Conservation (phyloP, 2,113 vertebrate species). For the human (Homo sapiens) region DNA sequence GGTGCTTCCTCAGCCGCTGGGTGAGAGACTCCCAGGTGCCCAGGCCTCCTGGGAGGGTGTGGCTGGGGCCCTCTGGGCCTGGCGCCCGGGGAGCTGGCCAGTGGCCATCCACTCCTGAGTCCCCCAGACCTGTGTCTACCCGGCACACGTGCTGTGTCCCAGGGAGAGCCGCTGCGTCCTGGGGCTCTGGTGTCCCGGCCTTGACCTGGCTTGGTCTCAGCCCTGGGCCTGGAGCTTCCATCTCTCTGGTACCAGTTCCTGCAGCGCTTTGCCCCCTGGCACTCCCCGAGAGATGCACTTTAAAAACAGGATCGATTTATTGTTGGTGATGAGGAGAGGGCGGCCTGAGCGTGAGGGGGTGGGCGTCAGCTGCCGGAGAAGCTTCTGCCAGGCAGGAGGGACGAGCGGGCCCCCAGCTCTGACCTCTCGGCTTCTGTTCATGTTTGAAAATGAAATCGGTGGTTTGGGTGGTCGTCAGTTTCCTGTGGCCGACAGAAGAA, state of each 20-base stretch:
- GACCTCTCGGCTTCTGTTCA: too few relatives aligned
- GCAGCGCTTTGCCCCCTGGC: not conserved
- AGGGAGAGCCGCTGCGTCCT: not conserved
- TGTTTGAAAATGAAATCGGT: not conserved
- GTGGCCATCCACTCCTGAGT: accelerated
- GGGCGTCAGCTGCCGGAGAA: too few relatives aligned
- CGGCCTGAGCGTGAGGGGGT: not conserved
- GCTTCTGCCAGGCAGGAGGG: not conserved
- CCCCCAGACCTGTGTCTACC: not conserved
- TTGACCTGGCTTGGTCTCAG: too few relatives aligned
- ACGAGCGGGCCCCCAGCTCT: not conserved
- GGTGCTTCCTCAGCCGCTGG: accelerated
- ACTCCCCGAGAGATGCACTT: accelerated
- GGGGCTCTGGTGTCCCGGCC: accelerated
- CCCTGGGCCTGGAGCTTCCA: accelerated
- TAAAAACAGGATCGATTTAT: not conserved
- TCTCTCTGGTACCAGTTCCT: accelerated
- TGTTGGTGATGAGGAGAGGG: accelerated
- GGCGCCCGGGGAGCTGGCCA: accelerated
- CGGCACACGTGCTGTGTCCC: not conserved
- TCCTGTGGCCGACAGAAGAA: too few relatives aligned
- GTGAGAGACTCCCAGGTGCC: not conserved
- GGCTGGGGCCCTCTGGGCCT: accelerated
- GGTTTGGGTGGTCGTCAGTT: not conserved
- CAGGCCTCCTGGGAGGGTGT: not conserved